These are phyloP conservation scores for Allacma fusca DNA, from an alignment of 2,888 invertebrate genomes.

Conservation along the genomic window DNA sequence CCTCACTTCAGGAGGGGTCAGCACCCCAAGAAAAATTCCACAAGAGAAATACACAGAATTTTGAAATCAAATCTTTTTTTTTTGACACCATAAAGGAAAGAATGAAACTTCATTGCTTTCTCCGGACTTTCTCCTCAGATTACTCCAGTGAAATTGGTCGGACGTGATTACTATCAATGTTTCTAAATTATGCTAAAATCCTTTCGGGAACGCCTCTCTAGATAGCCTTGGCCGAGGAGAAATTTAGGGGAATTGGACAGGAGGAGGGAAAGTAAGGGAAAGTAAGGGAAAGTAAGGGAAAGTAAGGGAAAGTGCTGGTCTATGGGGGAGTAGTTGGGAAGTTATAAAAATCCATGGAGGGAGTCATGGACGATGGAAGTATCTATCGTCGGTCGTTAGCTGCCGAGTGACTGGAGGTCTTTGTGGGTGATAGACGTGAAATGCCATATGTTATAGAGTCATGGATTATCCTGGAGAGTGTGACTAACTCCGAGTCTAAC, in stretches of 20 bases:
- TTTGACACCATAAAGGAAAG: no score
- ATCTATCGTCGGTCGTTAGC: conserved; percentile 11
- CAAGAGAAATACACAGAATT: no score
- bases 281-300: not conserved
- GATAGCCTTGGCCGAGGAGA: not conserved
- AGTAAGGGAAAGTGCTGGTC: no score
- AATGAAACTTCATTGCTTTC: no score
- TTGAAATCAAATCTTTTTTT: no score
- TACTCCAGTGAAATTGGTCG: not conserved
- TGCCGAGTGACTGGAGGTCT: not conserved
- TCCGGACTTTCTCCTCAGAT: no score
- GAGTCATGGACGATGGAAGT: not conserved
- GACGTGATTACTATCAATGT: not conserved
- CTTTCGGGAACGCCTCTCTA: not conserved
- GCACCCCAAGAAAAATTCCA: no score
- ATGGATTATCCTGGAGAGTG: conserved; percentile 9
- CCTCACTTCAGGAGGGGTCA: no score
- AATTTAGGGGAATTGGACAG: conserved; percentile 2
- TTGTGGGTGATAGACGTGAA: not conserved
- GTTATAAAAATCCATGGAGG: no score
- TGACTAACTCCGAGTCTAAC: conserved; percentile 24
- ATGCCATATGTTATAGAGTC: not conserved
- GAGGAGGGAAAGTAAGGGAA: not conserved
- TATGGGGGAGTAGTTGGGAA: no score
- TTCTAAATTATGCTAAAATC: not conserved